Percentiles rank a stretch among this genome's conserved stretches.
Conservation (phyloP, 2,113 vertebrate species). For the Mustela nigripes region DNA sequence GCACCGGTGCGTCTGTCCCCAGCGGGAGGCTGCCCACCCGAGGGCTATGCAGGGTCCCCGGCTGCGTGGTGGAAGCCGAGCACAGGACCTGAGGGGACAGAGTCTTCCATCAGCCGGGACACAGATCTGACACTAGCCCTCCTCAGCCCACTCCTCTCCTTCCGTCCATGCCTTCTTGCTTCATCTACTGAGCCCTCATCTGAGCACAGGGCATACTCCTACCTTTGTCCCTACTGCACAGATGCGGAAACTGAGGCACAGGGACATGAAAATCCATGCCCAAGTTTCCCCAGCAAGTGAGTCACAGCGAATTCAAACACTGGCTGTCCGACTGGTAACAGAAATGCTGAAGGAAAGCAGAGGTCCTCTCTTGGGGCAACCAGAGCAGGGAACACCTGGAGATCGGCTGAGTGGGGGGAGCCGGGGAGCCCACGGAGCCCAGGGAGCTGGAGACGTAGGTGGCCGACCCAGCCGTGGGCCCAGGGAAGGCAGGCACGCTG, state of each 20-base stretch:
- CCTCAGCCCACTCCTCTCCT: not conserved
- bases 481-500: not conserved
- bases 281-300: not conserved
- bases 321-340: not conserved
- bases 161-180: not conserved
- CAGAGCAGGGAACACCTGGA: not conserved
- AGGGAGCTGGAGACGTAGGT: accelerated
- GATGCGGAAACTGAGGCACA: not conserved
- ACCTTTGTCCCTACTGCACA: not conserved
- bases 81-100: not conserved
- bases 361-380: not conserved
- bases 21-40: not conserved
- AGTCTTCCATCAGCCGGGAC: not conserved
- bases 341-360: not conserved
- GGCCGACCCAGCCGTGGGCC: not conserved
- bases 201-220: accelerated
- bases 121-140: not conserved
- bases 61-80: accelerated
- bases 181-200: not conserved
- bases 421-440: no score
- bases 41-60: not conserved
- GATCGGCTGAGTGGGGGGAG: accelerated
- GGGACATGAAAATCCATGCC: not conserved
- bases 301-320: accelerated
- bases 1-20: not conserved